A percentile compares a stretch with the other conserved stretches of the same genome.
Evolutionary conservation across 2,888 invertebrate species (phyloP).

Genomic region (Heteromyza rotundicornis): DNA sequence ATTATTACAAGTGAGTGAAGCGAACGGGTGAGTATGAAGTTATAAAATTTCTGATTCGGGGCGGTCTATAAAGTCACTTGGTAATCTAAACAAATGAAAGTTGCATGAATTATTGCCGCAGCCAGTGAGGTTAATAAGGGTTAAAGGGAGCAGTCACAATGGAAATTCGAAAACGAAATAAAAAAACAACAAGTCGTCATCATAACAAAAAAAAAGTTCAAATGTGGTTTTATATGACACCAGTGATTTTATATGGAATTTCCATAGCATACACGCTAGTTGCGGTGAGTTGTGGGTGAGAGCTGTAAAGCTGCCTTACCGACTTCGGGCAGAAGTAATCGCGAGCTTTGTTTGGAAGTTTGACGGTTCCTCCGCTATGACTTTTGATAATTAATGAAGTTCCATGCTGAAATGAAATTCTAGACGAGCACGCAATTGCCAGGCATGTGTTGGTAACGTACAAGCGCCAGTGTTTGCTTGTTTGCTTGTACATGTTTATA

Average conservation of each 20-base stretch:
- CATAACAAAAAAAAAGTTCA: constrained; percentile 29
- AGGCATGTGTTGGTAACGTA: background rate
- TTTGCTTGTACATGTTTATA: background rate
- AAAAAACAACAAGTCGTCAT: constrained; percentile 37
- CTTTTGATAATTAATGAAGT: constrained; percentile 54
- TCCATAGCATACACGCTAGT: background rate
- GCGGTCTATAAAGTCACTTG: constrained; percentile 44
- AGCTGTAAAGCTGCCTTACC: no score
- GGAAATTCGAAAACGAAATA: constrained; percentile 1
- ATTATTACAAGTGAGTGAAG: background rate
- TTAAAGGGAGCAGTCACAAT: constrained; percentile 32
- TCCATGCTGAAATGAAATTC: constrained; percentile 42
- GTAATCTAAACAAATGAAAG: constrained; percentile 55
- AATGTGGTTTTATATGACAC: constrained; percentile 9
- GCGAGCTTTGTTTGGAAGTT: no score
- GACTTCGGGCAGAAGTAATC: no score
- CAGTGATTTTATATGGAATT: constrained; percentile 1
- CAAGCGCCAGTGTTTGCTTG: constrained; percentile 15
- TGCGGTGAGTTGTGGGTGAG: no score
- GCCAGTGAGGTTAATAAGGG: constrained; percentile 44
- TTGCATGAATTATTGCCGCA: constrained; percentile 45
- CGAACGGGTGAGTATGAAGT: background rate
- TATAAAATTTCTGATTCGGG: background rate
- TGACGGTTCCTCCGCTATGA: background rate
- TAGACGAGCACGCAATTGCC: constrained; percentile 47